Base-by-base conservation (phyloP, 1,140 invertebrate species). In the Littorina saxatilis region DNA sequence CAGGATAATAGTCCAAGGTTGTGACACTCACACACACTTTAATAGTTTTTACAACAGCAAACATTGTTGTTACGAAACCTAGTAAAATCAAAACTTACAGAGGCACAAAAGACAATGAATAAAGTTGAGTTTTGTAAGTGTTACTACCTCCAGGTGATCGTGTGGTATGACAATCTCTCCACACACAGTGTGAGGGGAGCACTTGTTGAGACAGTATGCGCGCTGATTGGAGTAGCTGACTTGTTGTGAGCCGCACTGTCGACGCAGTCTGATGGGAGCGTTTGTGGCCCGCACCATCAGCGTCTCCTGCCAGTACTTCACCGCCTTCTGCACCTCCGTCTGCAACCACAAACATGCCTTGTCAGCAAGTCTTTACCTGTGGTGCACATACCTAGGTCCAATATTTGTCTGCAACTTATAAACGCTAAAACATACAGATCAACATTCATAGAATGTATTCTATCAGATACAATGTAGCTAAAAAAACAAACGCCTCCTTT, bases 81-180 rank as follows among this genome's bases (percentile, higher is more conserved):
- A n/a, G n/a, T n/a, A n/a, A n/a, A n/a, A n/a, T n/a, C n/a, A n/a
- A n/a, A n/a, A n/a, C n/a, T n/a, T n/a, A n/a, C n/a, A n/a, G n/a
- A n/a, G n/a, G n/a, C n/a, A n/a, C n/a, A n/a, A n/a, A n/a, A n/a
- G n/a, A n/a, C n/a, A n/a, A n/a, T n/a, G n/a, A n/a, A n/a, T n/a
- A n/a, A n/a, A n/a, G n/a, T n/a, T 32, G 15, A 68, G 20, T 23
- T 35, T 15, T 63, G 52, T 47, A n/a, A 39, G 13, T n/a, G 29
- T 15, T 29, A 61, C 95, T 93, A 97, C 97, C 91, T 98, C 97
- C 66, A 99, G 94, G 94, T 99, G 98, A 70, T 96, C 94, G 87
- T 97, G 95, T 0, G 98, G 98, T 13, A 99, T 97, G 84, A 94
- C 93, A 7, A 99, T 97, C 92, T 99, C 98, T 0, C 98, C 98